These are phyloP conservation scores for Ceratina calcarata DNA, from an alignment of 1,140 invertebrate species.

Conservation along the genomic window DNA sequence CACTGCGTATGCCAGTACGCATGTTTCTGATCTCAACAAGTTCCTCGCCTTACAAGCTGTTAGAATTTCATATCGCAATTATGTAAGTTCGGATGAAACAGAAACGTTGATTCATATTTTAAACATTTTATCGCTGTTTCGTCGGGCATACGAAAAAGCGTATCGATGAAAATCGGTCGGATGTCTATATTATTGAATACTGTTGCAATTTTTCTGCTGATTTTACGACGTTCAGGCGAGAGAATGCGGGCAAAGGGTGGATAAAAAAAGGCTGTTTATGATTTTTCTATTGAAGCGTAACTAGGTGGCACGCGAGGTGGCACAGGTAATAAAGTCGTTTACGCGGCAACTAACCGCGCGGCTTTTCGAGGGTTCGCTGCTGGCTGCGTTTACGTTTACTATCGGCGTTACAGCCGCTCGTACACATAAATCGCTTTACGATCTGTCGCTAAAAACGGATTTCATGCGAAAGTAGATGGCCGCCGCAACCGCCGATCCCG, in stretches of 20 bases:
- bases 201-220: too few species aligned
- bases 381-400: slow-evolving; percentile 76
- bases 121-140: too few species aligned
- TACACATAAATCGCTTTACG: slow-evolving; percentile 79
- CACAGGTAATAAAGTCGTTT: slow-evolving; percentile 78
- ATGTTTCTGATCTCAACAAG: background rate
- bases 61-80: slow-evolving; percentile 16
- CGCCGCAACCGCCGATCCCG: slow-evolving; percentile 39
- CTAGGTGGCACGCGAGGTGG: slow-evolving; percentile 73
- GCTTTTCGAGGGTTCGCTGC: slow-evolving; percentile 56
- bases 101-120: background rate
- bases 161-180: too few species aligned
- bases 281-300: slow-evolving; percentile 78
- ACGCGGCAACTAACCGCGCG: slow-evolving; percentile 76
- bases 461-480: slow-evolving; percentile 75
- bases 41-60: slow-evolving; percentile 12
- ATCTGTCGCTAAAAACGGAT: slow-evolving; percentile 80
- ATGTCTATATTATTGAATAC: too few species aligned
- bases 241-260: background rate
- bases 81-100: background rate
- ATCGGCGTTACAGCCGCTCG: slow-evolving; percentile 75
- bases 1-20: background rate
- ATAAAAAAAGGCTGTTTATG: slow-evolving; percentile 68
- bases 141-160: too few species aligned
- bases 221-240: background rate